Conservation (phyloP, 2,797 vertebrate species). For the Harpagifer antarcticus region DNA sequence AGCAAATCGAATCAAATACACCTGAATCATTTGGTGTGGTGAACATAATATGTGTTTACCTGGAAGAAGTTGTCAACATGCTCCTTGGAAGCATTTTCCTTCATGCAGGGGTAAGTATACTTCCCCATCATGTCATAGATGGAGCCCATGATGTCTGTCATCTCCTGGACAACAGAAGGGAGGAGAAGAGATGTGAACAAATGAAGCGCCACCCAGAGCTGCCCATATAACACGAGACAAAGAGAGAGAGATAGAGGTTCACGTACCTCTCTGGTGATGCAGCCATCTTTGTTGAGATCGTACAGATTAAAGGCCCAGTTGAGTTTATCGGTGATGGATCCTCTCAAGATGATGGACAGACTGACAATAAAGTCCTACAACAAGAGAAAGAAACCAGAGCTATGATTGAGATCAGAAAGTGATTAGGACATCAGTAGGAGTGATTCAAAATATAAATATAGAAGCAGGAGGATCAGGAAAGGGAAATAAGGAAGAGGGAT, state of each 20-base stretch:
- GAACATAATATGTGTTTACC: slow-evolving; percentile 76
- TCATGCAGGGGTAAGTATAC: slow-evolving; percentile 92
- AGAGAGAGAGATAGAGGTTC: neutral
- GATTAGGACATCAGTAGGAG: neutral
- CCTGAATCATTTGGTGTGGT: neutral
- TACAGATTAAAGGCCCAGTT: slow-evolving; percentile 99
- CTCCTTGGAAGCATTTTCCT: slow-evolving; percentile 90
- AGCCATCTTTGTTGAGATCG: slow-evolving; percentile 98
- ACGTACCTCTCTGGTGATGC: slow-evolving; percentile 96
- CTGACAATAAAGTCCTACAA: slow-evolving; percentile 93
- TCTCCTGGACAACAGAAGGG: slow-evolving; percentile 86
- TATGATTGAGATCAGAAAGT: neutral
- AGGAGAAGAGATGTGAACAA: neutral
- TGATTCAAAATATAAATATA: neutral
- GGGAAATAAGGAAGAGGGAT: neutral
- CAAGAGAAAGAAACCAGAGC: neutral
- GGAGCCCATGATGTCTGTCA: slow-evolving; percentile 97
- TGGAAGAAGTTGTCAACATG: slow-evolving; percentile 97
- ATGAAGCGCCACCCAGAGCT: neutral
- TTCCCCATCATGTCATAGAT: slow-evolving; percentile 99
- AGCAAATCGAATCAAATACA: neutral
- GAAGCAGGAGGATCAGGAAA: neutral
- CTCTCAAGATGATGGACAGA: slow-evolving; percentile 95
- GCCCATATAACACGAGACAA: neutral
- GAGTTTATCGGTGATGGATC: slow-evolving; percentile 93